A percentile compares a stretch with the other conserved stretches of the same genome.
These are phyloP conservation scores for Drosophila saltans DNA, from an alignment of 1,140 invertebrate genomes.

Conservation along the genomic window DNA sequence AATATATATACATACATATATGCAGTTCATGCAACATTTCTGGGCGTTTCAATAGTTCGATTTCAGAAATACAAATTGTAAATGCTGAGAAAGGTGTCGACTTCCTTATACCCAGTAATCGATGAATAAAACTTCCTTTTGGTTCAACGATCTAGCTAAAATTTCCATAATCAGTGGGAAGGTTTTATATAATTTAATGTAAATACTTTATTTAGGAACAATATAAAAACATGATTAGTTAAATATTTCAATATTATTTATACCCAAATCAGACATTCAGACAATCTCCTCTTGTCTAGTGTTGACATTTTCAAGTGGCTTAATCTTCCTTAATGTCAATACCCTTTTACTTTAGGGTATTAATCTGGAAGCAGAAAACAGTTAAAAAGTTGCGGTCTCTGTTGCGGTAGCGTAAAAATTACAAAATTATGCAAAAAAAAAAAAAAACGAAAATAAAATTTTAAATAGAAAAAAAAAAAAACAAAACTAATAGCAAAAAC, in stretches of 20 bases:
- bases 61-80: constrained; percentile 24
- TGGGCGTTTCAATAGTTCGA: constrained; percentile 56
- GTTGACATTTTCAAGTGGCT: too few species aligned
- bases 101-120: too few species aligned
- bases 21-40: constrained; percentile 37
- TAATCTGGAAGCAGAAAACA: constrained; percentile 45
- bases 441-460: constrained; percentile 30
- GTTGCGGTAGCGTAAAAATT: constrained; percentile 60
- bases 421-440: constrained; percentile 67
- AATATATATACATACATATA: constrained; percentile 31
- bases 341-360: neutral
- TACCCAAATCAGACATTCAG: too few species aligned
- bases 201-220: too few species aligned
- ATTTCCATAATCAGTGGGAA: too few species aligned
- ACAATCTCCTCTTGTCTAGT: too few species aligned
- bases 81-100: too few species aligned
- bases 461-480: constrained; percentile 15
- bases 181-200: too few species aligned
- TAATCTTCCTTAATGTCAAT: neutral
- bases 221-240: too few species aligned
- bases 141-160: too few species aligned
- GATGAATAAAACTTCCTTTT: too few species aligned
- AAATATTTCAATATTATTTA: too few species aligned
- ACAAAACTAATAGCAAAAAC: constrained; percentile 33
- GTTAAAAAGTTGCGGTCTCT: constrained; percentile 63